Percentiles rank a stretch among this genome's conserved stretches.
phyloP scores from a whole-genome alignment of 92 coral and sea anemone species.

The Epizoanthus illoricatus region DNA sequence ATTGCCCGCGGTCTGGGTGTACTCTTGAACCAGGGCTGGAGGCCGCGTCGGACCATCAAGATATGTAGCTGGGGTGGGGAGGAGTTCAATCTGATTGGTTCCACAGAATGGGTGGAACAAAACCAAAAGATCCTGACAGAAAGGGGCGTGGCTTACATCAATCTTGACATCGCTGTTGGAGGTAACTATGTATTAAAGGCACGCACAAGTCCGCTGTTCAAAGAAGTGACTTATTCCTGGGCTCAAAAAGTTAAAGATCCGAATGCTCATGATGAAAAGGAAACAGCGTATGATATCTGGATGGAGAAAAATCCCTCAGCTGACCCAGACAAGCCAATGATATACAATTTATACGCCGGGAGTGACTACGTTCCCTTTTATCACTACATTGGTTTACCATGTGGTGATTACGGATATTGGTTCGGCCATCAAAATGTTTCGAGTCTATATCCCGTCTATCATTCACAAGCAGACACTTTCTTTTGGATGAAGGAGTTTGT shows the following conservation, averaged over 20 bases:
- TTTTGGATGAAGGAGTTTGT: conserved; percentile 78
- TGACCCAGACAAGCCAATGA: conserved; percentile 58
- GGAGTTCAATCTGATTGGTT: conserved; percentile 92
- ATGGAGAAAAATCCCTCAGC: conserved; percentile 61
- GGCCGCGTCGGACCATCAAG: conserved; percentile 89
- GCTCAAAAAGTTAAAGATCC: conserved; percentile 73
- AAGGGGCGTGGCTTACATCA: conserved; percentile 89
- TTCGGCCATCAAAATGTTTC: conserved; percentile 56
- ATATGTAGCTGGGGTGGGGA: conserved; percentile 99
- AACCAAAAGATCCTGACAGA: conserved; percentile 71
- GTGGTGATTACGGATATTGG: conserved; percentile 92
- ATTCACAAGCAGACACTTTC: conserved; percentile 87
- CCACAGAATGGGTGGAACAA: conserved; percentile 96
- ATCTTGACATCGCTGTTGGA: conserved; percentile 88
- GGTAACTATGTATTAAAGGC: conserved; percentile 83
- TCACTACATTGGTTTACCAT: conserved; percentile 87
- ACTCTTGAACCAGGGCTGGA: conserved; percentile 85
- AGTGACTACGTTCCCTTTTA: conserved; percentile 94
- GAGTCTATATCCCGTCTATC: conserved; percentile 84
- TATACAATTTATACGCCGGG: conserved; percentile 64
- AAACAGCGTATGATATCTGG: conserved; percentile 80
- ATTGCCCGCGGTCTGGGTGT: conserved; percentile 81
- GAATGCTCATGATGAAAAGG: conserved; percentile 40
- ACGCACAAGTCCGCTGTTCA: conserved; percentile 86
- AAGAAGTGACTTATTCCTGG: conserved; percentile 72